Percentiles rank a stretch among this genome's conserved stretches.
Conservation (phyloP, 2,113 vertebrate genomes). For the Ibidorhyncha struthersii region DNA sequence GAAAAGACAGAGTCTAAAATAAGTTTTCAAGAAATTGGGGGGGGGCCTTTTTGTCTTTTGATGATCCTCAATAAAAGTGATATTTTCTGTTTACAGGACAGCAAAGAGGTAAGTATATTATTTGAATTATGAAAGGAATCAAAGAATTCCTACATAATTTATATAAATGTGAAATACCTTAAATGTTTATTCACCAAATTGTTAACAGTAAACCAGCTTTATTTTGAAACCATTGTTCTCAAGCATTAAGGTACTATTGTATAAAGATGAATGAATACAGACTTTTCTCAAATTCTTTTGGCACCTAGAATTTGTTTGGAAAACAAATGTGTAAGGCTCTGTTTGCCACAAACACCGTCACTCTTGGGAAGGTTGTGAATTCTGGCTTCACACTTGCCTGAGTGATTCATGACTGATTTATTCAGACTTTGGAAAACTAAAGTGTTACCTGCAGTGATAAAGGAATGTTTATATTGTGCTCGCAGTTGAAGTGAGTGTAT, state of each 20-base stretch:
- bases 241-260: background rate
- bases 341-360: background rate
- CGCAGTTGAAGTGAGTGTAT: background rate
- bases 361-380: background rate
- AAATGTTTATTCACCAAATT: background rate
- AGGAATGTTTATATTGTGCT: background rate
- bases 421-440: background rate
- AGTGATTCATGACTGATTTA: background rate
- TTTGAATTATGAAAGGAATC: constrained; percentile 42
- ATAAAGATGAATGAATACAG: background rate
- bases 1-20: background rate
- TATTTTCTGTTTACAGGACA: constrained; percentile 70
- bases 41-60: background rate
- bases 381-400: background rate
- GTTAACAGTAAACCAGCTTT: background rate
- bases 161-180: background rate
- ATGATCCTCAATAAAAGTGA: background rate
- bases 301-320: background rate
- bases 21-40: background rate
- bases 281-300: background rate
- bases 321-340: background rate
- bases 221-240: background rate
- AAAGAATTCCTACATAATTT: background rate
- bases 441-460: background rate
- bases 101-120: constrained; percentile 66